A percentile compares a stretch with the other conserved stretches of the same genome.
Evolutionary conservation across 2,797 vertebrate genomes (phyloP).

Genomic region (Pampus argenteus): DNA sequence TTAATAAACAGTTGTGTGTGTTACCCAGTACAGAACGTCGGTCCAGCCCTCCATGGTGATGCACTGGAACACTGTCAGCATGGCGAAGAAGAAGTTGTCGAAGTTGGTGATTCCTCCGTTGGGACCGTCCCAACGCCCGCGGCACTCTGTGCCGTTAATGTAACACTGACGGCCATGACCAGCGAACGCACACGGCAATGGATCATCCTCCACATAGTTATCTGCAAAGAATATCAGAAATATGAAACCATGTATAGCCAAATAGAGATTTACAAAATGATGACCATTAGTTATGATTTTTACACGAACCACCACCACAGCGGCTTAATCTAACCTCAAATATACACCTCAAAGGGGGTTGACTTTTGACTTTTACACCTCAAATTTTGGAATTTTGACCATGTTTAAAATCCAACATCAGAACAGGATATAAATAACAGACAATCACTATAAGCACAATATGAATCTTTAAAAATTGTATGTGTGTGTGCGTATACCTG

Average conservation of each 20-base stretch:
- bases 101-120: conserved; percentile 99
- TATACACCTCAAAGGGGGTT: no score
- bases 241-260: no score
- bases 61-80: conserved; percentile 98
- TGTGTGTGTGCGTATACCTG: conserved; percentile 71
- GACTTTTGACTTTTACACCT: no score
- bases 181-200: conserved; percentile 95
- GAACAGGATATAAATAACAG: no score
- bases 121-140: conserved; percentile 93
- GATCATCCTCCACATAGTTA: conserved; percentile 93
- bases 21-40: conserved; percentile 90
- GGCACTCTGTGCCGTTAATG: conserved; percentile 91
- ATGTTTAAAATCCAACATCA: no score
- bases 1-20: neutral
- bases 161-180: conserved; percentile 93
- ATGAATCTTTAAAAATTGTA: neutral
- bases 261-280: no score
- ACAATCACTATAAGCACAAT: no score
- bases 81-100: conserved; percentile 98
- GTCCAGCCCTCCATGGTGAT: conserved; percentile 99
- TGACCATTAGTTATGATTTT: no score
- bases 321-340: no score
- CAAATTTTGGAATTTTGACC: no score
- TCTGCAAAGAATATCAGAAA: conserved; percentile 79
- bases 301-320: no score